These are phyloP conservation scores for Drosophila niveifrons DNA, from an alignment of 2,888 invertebrate genomes.

Conservation along the genomic window DNA sequence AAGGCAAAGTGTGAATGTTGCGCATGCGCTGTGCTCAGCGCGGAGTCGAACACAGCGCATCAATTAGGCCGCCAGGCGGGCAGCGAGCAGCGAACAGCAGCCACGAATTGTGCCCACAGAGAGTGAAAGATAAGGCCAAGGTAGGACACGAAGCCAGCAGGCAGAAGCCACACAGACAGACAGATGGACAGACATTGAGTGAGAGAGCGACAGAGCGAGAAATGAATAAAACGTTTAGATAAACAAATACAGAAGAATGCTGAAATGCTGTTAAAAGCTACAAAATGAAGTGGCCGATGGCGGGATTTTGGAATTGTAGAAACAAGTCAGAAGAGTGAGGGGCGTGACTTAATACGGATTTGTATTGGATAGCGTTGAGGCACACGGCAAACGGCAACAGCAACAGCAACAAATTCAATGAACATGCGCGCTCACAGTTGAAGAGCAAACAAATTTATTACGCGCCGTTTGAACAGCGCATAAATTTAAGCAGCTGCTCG, in stretches of 20 bases:
- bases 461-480: conserved; percentile 83
- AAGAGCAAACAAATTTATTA: conserved; percentile 83
- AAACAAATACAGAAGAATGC: conserved; percentile 82
- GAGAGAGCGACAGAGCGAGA: conserved; percentile 34
- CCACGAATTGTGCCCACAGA: conserved; percentile 71
- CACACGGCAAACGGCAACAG: conserved; percentile 1
- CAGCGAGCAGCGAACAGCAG: conserved; percentile 57
- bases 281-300: conserved; percentile 80
- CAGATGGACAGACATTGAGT: conserved; percentile 14
- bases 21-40: conserved; percentile 69
- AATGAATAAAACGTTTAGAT: conserved; percentile 82
- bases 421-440: conserved; percentile 82
- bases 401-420: conserved; percentile 73
- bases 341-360: conserved; percentile 33
- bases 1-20: conserved; percentile 77
- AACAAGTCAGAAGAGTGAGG: conserved; percentile 7
- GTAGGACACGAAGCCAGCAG: conserved; percentile 34
- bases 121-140: conserved; percentile 69
- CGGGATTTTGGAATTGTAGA: conserved; percentile 52
- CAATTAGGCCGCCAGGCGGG: conserved; percentile 80
- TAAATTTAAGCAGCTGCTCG: conserved; percentile 65
- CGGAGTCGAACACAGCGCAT: conserved; percentile 67
- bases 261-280: conserved; percentile 79
- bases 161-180: conserved; percentile 55
- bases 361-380: conserved; percentile 32